These are phyloP conservation scores for Dreissena polymorpha DNA, from an alignment of 1,140 invertebrate genomes.

Conservation along the genomic window DNA sequence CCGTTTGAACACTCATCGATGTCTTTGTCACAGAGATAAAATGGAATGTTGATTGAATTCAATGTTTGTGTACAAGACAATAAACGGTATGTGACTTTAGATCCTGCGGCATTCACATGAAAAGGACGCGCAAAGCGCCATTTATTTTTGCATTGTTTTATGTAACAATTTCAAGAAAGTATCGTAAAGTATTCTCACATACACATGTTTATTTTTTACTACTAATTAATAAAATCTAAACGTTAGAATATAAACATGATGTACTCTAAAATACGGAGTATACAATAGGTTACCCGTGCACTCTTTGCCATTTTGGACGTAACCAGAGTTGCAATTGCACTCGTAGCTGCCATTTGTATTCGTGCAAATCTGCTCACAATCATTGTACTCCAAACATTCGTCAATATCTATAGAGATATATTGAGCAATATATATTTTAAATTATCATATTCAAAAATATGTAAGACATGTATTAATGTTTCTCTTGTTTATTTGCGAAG, in stretches of 20 bases:
- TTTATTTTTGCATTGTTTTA: too few species aligned
- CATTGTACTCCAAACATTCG: not conserved
- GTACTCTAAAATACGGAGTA: not conserved
- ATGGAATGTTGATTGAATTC: too few species aligned
- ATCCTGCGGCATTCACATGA: too few species aligned
- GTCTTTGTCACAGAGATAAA: slow-evolving; percentile 60
- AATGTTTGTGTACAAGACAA: too few species aligned
- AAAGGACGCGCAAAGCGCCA: too few species aligned
- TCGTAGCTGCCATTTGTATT: slow-evolving; percentile 38
- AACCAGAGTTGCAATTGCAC: slow-evolving; percentile 35
- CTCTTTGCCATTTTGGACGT: slow-evolving; percentile 34
- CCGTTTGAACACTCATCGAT: slow-evolving; percentile 76
- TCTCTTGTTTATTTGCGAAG: not conserved
- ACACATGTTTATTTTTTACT: too few species aligned
- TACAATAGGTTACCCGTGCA: slow-evolving; percentile 29
- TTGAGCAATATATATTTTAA: too few species aligned
- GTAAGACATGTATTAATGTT: not conserved
- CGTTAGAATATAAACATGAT: too few species aligned
- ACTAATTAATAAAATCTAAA: not conserved
- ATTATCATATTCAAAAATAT: too few species aligned
- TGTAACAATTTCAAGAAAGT: too few species aligned
- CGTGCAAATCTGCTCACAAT: slow-evolving; percentile 42
- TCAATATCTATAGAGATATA: not conserved
- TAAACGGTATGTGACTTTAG: too few species aligned
- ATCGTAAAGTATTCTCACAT: too few species aligned